Evolutionary conservation across 2,113 vertebrate species (phyloP).

Genomic region (Aphyosemion australe): DNA sequence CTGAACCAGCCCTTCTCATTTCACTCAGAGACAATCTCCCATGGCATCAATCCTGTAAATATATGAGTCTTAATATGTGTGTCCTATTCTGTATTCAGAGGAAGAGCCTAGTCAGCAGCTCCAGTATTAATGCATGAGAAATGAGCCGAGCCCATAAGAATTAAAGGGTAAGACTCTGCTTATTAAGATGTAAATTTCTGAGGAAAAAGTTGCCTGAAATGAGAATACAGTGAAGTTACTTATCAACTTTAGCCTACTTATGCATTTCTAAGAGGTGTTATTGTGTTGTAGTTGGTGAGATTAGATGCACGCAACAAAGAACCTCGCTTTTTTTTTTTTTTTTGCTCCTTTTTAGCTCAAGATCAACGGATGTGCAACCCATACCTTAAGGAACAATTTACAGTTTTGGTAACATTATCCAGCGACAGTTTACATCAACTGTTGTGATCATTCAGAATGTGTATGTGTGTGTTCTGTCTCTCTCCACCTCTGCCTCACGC

Average conservation of each 20-base stretch:
- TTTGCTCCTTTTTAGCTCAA: conserved; percentile 52
- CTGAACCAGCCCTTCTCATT: conserved; percentile 70
- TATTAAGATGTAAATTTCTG: conserved; percentile 82
- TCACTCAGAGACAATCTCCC: conserved; percentile 72
- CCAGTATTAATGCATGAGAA: conserved; percentile 82
- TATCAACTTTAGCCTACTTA: conserved; percentile 75
- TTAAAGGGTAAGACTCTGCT: conserved; percentile 79
- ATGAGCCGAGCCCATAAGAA: conserved; percentile 78
- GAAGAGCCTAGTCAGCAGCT: conserved; percentile 80
- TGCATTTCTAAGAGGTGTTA: conserved; percentile 69
- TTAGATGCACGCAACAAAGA: conserved; percentile 55
- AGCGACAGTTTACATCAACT: conserved; percentile 65
- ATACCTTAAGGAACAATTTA: conserved; percentile 68
- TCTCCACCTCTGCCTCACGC: conserved; percentile 58
- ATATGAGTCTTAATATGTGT: conserved; percentile 80
- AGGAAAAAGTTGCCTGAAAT: conserved; percentile 71
- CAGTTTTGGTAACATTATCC: conserved; percentile 71
- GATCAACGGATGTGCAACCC: conserved; percentile 58
- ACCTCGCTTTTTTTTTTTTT: conserved; percentile 39
- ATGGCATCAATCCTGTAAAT: conserved; percentile 80
- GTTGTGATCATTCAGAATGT: conserved; percentile 64
- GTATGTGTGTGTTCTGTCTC: conserved; percentile 36
- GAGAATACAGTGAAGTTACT: conserved; percentile 76
- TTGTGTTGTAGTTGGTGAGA: conserved; percentile 64
- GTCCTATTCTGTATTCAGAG: conserved; percentile 78